phyloP scores from a whole-genome alignment of 2,888 invertebrate genomes.

The Diachrysia chrysitis region DNA sequence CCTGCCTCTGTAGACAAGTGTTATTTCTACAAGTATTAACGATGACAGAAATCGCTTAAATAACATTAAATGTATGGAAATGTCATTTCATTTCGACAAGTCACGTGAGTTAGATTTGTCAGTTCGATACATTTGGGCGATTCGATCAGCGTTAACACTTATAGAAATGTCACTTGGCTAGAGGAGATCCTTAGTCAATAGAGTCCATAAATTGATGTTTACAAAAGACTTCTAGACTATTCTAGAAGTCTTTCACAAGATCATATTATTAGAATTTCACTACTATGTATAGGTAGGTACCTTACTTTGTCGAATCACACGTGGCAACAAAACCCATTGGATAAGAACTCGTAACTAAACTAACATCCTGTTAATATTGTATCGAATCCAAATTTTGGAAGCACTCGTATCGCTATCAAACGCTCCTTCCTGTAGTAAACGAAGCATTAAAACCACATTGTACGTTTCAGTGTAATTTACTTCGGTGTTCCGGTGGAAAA shows the following conservation, averaged over 20 bases:
- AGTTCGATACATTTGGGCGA: no score
- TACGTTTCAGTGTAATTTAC: not conserved
- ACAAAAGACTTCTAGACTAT: no score
- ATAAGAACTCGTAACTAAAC: constrained; percentile 42
- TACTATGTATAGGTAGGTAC: not conserved
- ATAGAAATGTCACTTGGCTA: no score
- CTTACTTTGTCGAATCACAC: not conserved
- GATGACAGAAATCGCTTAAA: no score
- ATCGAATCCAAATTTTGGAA: constrained; percentile 30
- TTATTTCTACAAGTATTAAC: no score
- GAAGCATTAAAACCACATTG: not conserved
- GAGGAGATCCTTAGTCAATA: no score
- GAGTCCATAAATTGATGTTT: no score
- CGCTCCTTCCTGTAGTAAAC: constrained; percentile 38
- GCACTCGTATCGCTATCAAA: constrained; percentile 20
- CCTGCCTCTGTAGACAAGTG: no score
- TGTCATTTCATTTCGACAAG: no score
- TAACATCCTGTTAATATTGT: constrained; percentile 41
- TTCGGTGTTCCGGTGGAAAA: not conserved
- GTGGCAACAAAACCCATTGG: constrained; percentile 30
- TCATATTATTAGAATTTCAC: not conserved
- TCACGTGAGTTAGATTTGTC: no score
- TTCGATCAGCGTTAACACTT: no score
- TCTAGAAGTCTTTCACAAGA: not conserved
- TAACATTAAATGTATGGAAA: no score